Base-by-base conservation (phyloP, 2,797 vertebrate species). In the Takifugu rubripes region DNA sequence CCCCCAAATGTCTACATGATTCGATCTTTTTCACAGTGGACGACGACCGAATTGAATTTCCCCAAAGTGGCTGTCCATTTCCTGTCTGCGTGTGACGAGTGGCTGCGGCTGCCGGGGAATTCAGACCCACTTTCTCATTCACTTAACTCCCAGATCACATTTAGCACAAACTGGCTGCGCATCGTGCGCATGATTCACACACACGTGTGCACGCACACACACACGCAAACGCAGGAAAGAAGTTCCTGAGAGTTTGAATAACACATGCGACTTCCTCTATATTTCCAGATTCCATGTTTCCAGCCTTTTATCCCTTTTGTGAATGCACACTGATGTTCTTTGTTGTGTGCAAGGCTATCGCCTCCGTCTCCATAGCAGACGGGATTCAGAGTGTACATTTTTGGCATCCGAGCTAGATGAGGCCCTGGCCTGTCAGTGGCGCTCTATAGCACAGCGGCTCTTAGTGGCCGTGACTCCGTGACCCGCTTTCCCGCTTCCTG, bases 1-100 rank as follows among this genome's bases (percentile, higher is more conserved):
- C 89, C 27, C 85, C 89, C 88, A 88, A 84, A 92, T 90, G 88
- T 84, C 85, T 72, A 70, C 83, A 84, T 89, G 87, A 89, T 90
- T 91, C 88, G 90, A 88, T 90, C 87, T 87, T 87, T 84, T 84
- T 80, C 81, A 89, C 84, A 84, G 83, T 66, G 83, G 84, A 87
- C 77, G 81, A 88, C 79, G 72, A 85, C 86, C 70, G 85, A 89
- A 91, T 89, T 89, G 85, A 87, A 89, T 91, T 90, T 85, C 83
- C 79, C 79, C 86, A 89, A 91, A 91, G 90, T 90, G 89, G 82
- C 82, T 88, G 87, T 91, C 88, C 88, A 89, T 90, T 90, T 91
- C 88, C 87, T 89, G 86, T 86, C 87, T 87, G 69, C 62, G 69
- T 88, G 82, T 89, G 87, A 89, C 80, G 81, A 81, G 83, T 89